These are phyloP conservation scores for Thripadectes ignobilis DNA, from an alignment of 2,797 vertebrate genomes.

Conservation along the genomic window DNA sequence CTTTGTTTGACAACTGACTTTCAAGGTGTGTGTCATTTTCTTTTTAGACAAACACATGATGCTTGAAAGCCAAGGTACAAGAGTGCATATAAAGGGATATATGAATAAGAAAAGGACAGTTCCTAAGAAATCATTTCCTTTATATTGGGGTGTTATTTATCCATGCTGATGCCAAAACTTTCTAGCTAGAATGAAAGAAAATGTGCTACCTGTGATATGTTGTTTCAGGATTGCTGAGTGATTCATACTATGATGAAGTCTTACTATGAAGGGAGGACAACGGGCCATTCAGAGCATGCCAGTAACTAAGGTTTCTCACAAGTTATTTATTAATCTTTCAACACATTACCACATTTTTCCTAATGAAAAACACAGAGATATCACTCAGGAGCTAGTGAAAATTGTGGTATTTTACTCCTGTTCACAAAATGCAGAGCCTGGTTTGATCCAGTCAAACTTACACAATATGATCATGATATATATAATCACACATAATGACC, in stretches of 20 bases:
- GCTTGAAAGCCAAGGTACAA: not conserved
- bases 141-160: not conserved
- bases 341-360: not conserved
- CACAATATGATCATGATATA: not conserved
- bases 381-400: not conserved
- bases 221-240: not conserved
- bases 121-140: not conserved
- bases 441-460: not conserved
- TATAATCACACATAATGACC: too few species aligned
- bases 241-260: not conserved
- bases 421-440: not conserved
- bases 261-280: not conserved
- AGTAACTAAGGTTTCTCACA: not conserved
- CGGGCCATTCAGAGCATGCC: not conserved
- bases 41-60: conserved; percentile 20
- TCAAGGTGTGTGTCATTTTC: conserved; percentile 26
- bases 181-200: not conserved
- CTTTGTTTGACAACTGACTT: conserved; percentile 61
- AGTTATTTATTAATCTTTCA: conserved; percentile 23
- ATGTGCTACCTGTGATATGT: not conserved
- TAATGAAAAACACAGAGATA: not conserved
- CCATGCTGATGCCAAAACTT: not conserved
- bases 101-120: not conserved
- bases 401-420: not conserved
- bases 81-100: not conserved